Evolutionary conservation across 2,113 vertebrate genomes (phyloP).

Genomic region (Tychaedon coryphoeus): DNA sequence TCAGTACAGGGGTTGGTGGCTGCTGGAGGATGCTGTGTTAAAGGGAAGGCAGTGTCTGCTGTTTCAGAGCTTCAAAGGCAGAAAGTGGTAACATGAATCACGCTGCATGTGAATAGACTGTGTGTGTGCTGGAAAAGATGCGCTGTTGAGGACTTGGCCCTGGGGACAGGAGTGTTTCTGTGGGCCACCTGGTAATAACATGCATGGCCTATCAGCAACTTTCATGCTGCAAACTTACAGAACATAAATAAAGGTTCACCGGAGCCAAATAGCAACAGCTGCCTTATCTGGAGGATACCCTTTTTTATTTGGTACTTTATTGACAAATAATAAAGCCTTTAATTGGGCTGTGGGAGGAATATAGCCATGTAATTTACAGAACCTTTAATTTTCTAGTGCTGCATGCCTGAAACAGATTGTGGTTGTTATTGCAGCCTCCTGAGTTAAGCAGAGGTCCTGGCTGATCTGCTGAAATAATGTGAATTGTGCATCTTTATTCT

Average conservation of each 20-base stretch:
- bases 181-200: slow-evolving; percentile 31
- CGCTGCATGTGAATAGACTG: rapidly evolving
- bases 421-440: slow-evolving; percentile 30
- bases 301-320: slow-evolving; percentile 67
- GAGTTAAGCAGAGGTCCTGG: slow-evolving; percentile 16
- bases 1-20: rapidly evolving
- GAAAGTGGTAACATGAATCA: neutral
- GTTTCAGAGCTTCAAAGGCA: neutral
- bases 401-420: slow-evolving; percentile 61
- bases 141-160: neutral
- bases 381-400: slow-evolving; percentile 68
- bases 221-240: slow-evolving; percentile 13
- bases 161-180: neutral
- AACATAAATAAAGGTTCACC: slow-evolving; percentile 18
- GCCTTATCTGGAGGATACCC: slow-evolving; percentile 57
- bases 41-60: neutral
- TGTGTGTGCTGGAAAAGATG: neutral
- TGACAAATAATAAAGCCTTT: slow-evolving; percentile 73
- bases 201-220: slow-evolving; percentile 48
- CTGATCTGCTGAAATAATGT: slow-evolving; percentile 5
- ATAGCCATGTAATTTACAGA: slow-evolving; percentile 66
- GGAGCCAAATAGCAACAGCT: slow-evolving; percentile 55
- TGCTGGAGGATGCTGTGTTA: neutral
- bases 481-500: slow-evolving; percentile 40
- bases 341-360: slow-evolving; percentile 65